Evolutionary conservation across 2,888 invertebrate genomes (phyloP).

Genomic region (Salpingus planirostris): DNA sequence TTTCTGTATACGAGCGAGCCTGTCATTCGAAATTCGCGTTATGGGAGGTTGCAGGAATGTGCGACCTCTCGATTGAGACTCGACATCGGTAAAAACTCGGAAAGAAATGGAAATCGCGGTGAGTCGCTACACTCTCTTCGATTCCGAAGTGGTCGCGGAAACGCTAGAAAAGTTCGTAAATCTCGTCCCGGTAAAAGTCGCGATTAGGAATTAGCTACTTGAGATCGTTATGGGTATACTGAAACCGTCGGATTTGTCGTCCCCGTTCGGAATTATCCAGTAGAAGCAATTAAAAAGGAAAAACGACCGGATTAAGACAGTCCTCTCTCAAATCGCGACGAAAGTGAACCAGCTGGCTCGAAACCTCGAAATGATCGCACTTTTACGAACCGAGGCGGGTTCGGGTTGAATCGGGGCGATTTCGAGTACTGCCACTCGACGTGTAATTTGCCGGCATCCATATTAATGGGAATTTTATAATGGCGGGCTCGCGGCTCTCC

Average conservation of each 20-base stretch:
- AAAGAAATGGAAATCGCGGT: too few species aligned
- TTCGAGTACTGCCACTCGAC: conserved; percentile 1
- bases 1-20: too few species aligned
- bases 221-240: conserved; percentile 21
- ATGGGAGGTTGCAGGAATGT: too few species aligned
- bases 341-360: too few species aligned
- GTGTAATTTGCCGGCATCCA: conserved; percentile 5
- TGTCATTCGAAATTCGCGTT: too few species aligned
- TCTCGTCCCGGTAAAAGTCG: conserved; percentile 16
- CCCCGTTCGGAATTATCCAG: conserved; percentile 13
- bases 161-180: conserved; percentile 13
- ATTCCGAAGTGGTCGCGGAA: conserved; percentile 7
- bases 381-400: not conserved
- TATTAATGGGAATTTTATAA: conserved; percentile 6
- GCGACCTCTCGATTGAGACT: too few species aligned
- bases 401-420: conserved; percentile 3
- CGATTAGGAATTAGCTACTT: conserved; percentile 24
- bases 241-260: conserved; percentile 13
- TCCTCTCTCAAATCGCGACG: too few species aligned
- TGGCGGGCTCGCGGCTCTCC: not conserved
- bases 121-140: too few species aligned
- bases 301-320: too few species aligned
- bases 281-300: conserved; percentile 10
- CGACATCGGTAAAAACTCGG: too few species aligned
- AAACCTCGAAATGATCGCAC: too few species aligned